phyloP scores from a whole-genome alignment of 2,888 invertebrate genomes.

The Protophormia terraenovae region DNA sequence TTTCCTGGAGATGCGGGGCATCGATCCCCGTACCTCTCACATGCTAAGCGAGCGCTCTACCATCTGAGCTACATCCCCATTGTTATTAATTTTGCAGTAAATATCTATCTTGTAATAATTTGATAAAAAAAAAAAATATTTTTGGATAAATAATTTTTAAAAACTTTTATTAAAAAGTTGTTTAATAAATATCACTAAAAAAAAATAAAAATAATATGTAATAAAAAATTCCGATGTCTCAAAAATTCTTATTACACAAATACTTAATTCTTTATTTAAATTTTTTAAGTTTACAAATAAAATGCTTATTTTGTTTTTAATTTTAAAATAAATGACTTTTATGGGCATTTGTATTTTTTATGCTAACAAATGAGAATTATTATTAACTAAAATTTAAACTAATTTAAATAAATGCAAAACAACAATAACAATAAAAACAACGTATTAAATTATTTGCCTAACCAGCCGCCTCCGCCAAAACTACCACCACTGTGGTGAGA shows the following conservation, averaged over 20 bases:
- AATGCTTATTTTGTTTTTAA: background rate
- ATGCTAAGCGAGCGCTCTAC: constrained; percentile 82
- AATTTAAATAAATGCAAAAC: constrained; percentile 33
- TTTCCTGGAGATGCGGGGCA: background rate
- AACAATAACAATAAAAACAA: background rate
- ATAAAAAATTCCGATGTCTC: too few relatives aligned
- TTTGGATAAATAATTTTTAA: background rate
- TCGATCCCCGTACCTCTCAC: constrained; percentile 80
- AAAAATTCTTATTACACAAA: too few relatives aligned
- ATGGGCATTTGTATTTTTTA: background rate
- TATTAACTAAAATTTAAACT: constrained; percentile 8
- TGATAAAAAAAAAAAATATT: background rate
- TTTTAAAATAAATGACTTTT: background rate
- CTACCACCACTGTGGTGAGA: constrained; percentile 70
- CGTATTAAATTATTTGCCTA: constrained; percentile 74
- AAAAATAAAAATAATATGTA: too few relatives aligned
- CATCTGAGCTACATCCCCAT: constrained; percentile 81
- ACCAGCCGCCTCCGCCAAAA: constrained; percentile 72
- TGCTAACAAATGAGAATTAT: background rate
- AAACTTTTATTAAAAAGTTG: too few relatives aligned
- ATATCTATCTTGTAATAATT: background rate
- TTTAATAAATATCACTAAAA: too few relatives aligned
- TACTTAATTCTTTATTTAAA: too few relatives aligned
- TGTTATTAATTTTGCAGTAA: background rate
- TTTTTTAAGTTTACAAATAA: background rate